These are phyloP conservation scores for Saimiri boliviensis DNA, from an alignment of 2,113 vertebrate genomes.

Conservation along the genomic window DNA sequence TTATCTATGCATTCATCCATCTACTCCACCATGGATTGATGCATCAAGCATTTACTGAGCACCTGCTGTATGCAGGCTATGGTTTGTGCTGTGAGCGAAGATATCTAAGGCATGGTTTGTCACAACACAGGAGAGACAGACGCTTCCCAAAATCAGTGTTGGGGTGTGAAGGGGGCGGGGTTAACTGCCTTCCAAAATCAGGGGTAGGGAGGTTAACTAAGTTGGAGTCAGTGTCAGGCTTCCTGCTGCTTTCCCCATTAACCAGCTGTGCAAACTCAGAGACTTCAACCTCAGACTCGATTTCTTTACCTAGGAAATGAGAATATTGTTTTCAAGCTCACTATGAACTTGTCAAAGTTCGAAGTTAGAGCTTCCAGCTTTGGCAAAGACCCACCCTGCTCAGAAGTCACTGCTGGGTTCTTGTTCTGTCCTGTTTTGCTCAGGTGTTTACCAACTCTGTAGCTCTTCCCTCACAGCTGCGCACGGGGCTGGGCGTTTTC, in stretches of 20 bases:
- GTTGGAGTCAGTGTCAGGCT: rapidly evolving
- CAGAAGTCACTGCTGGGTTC: rapidly evolving
- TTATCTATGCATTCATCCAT: neutral
- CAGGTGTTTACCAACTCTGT: rapidly evolving
- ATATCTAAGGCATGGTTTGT: neutral
- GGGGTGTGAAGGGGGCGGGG: rapidly evolving
- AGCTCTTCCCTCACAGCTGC: neutral
- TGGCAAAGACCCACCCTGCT: rapidly evolving
- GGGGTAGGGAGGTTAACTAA: neutral
- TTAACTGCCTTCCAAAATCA: neutral
- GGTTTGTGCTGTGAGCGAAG: no score
- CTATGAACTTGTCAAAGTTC: neutral
- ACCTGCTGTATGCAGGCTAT: neutral
- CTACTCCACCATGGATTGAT: neutral
- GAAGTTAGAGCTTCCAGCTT: rapidly evolving
- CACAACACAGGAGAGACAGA: rapidly evolving
- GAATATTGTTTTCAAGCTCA: neutral
- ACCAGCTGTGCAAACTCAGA: neutral
- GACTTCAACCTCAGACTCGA: no score
- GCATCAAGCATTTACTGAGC: neutral
- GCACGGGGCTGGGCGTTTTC: no score
- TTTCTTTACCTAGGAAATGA: neutral
- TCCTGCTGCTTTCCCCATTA: neutral
- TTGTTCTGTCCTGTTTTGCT: neutral
- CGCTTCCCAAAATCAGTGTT: neutral